Percentiles rank a stretch among this genome's conserved stretches.
Conservation (phyloP, 2,113 vertebrate genomes). For the Osmerus eperlanus region DNA sequence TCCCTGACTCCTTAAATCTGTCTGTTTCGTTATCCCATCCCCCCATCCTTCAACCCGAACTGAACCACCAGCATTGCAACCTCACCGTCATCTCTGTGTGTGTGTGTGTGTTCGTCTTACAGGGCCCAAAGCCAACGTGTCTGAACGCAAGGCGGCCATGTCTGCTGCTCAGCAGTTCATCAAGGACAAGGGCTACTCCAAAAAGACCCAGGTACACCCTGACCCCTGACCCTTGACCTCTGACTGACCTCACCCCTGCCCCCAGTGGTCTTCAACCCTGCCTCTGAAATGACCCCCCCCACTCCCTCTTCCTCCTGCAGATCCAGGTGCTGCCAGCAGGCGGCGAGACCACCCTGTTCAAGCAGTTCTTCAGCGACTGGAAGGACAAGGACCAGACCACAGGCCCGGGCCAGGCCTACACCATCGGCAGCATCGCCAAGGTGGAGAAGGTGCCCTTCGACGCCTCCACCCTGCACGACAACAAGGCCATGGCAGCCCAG, state of each 20-base stretch:
- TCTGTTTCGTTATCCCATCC: too few relatives aligned
- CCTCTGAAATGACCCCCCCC: neutral
- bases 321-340: conserved; percentile 74
- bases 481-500: conserved; percentile 75
- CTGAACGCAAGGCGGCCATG: conserved; percentile 73
- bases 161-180: conserved; percentile 69
- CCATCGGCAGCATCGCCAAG: conserved; percentile 66
- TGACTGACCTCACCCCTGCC: too few relatives aligned
- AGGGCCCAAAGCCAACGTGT: conserved; percentile 67
- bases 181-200: conserved; percentile 69
- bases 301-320: conserved; percentile 38
- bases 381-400: conserved; percentile 71
- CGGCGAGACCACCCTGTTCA: conserved; percentile 72
- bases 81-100: neutral
- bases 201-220: conserved; percentile 64
- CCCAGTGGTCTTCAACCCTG: neutral
- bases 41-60: too few relatives aligned
- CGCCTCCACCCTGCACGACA: conserved; percentile 67
- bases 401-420: conserved; percentile 66
- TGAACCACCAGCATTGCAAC: neutral
- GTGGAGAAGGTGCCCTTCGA: conserved; percentile 73
- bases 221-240: neutral
- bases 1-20: neutral
- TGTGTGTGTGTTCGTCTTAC: neutral
- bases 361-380: conserved; percentile 79